A percentile compares a stretch with the other conserved stretches of the same genome.
These are phyloP conservation scores for Lerista edwardsae DNA, from an alignment of 2,797 vertebrate species.

Conservation along the genomic window DNA sequence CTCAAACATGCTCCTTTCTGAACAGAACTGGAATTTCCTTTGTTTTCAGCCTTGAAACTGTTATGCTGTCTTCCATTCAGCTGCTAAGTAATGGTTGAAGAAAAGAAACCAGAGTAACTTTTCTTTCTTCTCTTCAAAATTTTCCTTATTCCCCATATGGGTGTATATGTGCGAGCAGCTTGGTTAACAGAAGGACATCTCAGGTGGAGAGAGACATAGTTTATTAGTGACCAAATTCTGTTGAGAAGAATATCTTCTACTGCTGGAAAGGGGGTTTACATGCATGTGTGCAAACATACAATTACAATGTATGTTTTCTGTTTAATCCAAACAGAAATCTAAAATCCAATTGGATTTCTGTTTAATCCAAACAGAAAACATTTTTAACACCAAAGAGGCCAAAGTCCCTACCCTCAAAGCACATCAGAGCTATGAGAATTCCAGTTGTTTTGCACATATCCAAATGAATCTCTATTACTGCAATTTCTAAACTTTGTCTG, in stretches of 20 bases:
- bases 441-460: neutral
- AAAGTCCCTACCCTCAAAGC: neutral
- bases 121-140: neutral
- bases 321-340: slow-evolving; percentile 13
- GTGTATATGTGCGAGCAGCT: too few relatives aligned
- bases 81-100: slow-evolving; percentile 66
- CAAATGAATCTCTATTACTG: slow-evolving; percentile 3
- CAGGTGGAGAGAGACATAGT: neutral
- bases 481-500: neutral
- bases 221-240: slow-evolving; percentile 1
- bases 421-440: neutral
- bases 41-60: slow-evolving; percentile 78
- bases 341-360: too few relatives aligned
- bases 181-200: neutral
- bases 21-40: slow-evolving; percentile 80
- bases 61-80: slow-evolving; percentile 82
- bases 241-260: neutral
- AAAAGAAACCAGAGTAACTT: neutral
- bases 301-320: too few relatives aligned
- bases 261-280: neutral
- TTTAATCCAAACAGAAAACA: slow-evolving; percentile 3
- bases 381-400: neutral
- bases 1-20: slow-evolving; percentile 76
- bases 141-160: neutral
- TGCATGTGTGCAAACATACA: neutral